Base-by-base conservation (phyloP, 2,797 vertebrate species). In the Nannoperca obscura region DNA sequence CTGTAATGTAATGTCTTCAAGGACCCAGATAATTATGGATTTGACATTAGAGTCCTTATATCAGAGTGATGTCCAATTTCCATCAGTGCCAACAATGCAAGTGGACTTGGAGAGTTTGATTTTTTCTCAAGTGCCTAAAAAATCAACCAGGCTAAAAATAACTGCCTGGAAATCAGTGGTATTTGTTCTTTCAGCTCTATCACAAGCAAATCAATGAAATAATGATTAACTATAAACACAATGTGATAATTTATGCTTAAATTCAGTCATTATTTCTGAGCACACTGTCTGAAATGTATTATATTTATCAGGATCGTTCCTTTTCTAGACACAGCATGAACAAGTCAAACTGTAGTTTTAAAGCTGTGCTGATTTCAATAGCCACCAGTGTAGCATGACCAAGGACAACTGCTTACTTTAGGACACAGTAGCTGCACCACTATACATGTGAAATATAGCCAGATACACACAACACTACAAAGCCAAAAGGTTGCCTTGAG, bases 1-100 rank as follows among this genome's bases (percentile, higher is more conserved):
- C 19, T 64, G 32, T 67, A 72, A 78, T 79, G 55, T 67, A 47
- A 30, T 30, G n/a, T 72, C 59, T 50, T 64, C n/a, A 64, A 70
- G 57, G 74, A 55, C 40, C 49, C 59, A 27, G 47, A 20, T 47
- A 20, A 32, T 17, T 22, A 44, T 46, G 32, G 1, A 6, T 49
- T 61, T 38, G 13, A 63, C 47, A 62, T 66, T 34, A 42, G 10
- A 79, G 50, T 22, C 24, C 22, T 46, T 58, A 14, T 17, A 30
- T 65, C n/a, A 62, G 32, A 24, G 15, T 19, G 46, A 70, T 57
- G 22, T 57, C 27, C 44, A 65, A 27, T 78, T 62, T 68, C 38
- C 49, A 74, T 79, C 71, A 66, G 38, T 27, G 63, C 8, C 44
- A 71, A 74, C 53, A 81, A 69, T n/a, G 54, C 19, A 38, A 22